Conservation (phyloP, 2,113 vertebrate genomes). For the Xiphophorus hellerii region DNA sequence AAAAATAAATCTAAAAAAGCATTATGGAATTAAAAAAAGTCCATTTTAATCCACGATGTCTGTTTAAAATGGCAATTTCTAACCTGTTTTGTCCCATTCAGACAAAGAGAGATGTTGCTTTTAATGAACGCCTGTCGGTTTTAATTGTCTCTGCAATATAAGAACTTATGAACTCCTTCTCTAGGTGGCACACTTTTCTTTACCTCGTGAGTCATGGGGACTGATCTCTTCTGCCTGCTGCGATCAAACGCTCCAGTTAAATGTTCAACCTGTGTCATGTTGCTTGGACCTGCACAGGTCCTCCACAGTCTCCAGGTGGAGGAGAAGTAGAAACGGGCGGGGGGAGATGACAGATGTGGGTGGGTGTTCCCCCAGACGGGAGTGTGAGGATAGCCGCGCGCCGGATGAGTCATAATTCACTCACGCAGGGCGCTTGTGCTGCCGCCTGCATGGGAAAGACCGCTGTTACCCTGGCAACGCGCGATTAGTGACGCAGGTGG, state of each 20-base stretch:
- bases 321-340: not conserved
- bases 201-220: not conserved
- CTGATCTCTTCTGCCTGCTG: not conserved
- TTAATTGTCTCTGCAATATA: not conserved
- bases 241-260: conserved; percentile 16
- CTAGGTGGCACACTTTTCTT: conserved; percentile 45
- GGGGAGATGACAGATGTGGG: conserved; percentile 49
- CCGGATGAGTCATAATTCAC: conserved; percentile 73
- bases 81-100: too few relatives aligned
- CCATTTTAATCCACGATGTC: too few relatives aligned
- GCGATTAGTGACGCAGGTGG: conserved; percentile 70
- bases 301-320: not conserved
- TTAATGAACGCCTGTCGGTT: not conserved
- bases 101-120: not conserved
- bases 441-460: conserved; percentile 52
- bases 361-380: conserved; percentile 71
- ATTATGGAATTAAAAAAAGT: too few relatives aligned
- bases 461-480: conserved; percentile 72
- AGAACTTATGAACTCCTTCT: not conserved
- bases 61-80: too few relatives aligned
- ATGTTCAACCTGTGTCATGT: not conserved
- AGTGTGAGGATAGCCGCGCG: conserved; percentile 68
- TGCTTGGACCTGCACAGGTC: not conserved
- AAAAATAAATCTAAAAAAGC: too few relatives aligned
- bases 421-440: conserved; percentile 25